Conservation (phyloP, 2,888 invertebrate species). For the Andrena haemorrhoa region DNA sequence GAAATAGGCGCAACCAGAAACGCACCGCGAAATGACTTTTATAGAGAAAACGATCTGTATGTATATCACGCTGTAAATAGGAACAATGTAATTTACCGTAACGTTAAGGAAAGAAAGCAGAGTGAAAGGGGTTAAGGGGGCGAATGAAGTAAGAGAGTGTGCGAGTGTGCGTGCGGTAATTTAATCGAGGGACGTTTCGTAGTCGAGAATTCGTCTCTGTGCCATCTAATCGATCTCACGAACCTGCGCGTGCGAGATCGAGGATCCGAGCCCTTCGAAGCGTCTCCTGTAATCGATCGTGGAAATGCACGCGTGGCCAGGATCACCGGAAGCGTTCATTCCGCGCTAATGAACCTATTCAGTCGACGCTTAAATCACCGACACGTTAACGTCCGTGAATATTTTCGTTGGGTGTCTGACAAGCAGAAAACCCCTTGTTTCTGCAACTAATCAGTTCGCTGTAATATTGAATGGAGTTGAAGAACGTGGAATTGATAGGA, state of each 20-base stretch:
- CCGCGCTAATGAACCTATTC: not conserved
- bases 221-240: slow-evolving; percentile 60
- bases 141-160: slow-evolving; percentile 6
- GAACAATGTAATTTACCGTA: slow-evolving; percentile 64
- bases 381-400: too few relatives aligned
- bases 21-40: slow-evolving; percentile 67
- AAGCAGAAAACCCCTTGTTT: too few relatives aligned
- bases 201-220: slow-evolving; percentile 51
- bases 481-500: too few relatives aligned
- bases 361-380: not conserved
- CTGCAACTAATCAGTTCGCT: too few relatives aligned
- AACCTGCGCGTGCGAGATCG: slow-evolving; percentile 20
- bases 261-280: slow-evolving; percentile 20
- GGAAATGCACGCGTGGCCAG: slow-evolving; percentile 12
- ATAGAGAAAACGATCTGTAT: slow-evolving; percentile 67
- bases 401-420: too few relatives aligned
- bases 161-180: slow-evolving; percentile 37
- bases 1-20: slow-evolving; percentile 40
- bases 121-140: not conserved
- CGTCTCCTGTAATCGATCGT: slow-evolving; percentile 39
- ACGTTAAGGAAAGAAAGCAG: slow-evolving; percentile 43
- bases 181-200: slow-evolving; percentile 47
- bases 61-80: slow-evolving; percentile 72
- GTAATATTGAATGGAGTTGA: too few relatives aligned
- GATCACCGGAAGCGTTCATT: not conserved